These are phyloP conservation scores for Vulpes lagopus DNA, from an alignment of 2,113 vertebrate species.

Conservation along the genomic window DNA sequence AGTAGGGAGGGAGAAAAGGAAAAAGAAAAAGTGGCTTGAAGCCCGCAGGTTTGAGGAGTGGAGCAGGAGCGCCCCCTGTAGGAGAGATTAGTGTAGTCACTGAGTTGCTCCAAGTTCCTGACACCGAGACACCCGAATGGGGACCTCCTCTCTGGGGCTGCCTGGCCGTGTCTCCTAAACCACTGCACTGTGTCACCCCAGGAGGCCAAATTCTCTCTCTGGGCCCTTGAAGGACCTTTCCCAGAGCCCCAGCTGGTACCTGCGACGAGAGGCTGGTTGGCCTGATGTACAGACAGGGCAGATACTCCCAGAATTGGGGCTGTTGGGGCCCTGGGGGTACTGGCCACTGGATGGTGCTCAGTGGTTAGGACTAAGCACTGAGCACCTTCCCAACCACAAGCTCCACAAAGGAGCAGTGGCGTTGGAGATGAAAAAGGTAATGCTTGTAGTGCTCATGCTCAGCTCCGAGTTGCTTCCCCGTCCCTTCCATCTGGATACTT, in stretches of 20 bases:
- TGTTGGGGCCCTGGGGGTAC: not conserved
- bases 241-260: not conserved
- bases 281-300: not conserved
- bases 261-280: not conserved
- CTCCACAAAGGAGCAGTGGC: no score
- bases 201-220: not conserved
- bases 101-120: not conserved
- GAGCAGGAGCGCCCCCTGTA: not conserved
- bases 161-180: not conserved
- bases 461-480: not conserved
- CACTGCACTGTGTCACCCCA: not conserved
- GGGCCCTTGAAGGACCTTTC: not conserved
- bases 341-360: no score
- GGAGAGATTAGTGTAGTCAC: not conserved
- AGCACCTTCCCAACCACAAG: not conserved
- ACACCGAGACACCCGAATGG: no score
- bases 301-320: not conserved
- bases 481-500: conserved; percentile 16
- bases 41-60: not conserved
- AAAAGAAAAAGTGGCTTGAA: not conserved
- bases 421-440: not conserved
- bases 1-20: not conserved
- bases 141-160: no score
- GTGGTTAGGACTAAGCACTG: not conserved
- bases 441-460: accelerated